Base-by-base conservation (phyloP, 1,140 invertebrate species). In the Ooceraea biroi region DNA sequence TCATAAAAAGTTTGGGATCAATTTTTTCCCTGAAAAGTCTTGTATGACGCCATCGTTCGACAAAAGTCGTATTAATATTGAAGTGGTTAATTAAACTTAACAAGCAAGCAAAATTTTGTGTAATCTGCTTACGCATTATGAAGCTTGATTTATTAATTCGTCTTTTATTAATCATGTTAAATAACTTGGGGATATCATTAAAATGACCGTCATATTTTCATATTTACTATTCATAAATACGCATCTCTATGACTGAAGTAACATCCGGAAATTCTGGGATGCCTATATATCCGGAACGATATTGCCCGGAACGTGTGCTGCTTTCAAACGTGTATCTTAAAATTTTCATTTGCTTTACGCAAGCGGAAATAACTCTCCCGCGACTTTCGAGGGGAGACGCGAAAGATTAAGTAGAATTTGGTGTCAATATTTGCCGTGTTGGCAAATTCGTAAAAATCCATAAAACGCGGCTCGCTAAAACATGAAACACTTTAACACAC, bases 341-440 rank as follows among this genome's bases (percentile, higher is more conserved):
- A 82, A 74, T 50, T 50, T 74, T 50, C 10, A 27, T 17, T 1
- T 22, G 11, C 44, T n/a, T 74, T 4, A 41, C 55, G 17, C 52
- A 71, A 58, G 19, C 7, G 10, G 14, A 22, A 27, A 61, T 22
- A 4, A 60, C 44, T 61, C 27, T 60, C 19, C 25, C 58, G 19
- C 46, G 58, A 82, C 71, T 88, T 88, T 88, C 86, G 52, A 87
- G 63, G 41, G 52, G 27, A 80, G 57, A 66, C 22, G 57, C n/a
- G n/a, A n/a, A n/a, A n/a, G n/a, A n/a, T 41, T 85, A 88, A 88
- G 78, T 88, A 71, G 86, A 88, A 88, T 88, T 88, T 30, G 71
- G 77, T 88, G 87, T 88, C 84, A 88, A 82, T 88, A 77, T 88
- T 74, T 68, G 68, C 57, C 41, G 65, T 66, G 50, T 19, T n/a